These are phyloP conservation scores for Leptinotarsa peninsularis DNA, from an alignment of 2,888 invertebrate species.

Conservation along the genomic window DNA sequence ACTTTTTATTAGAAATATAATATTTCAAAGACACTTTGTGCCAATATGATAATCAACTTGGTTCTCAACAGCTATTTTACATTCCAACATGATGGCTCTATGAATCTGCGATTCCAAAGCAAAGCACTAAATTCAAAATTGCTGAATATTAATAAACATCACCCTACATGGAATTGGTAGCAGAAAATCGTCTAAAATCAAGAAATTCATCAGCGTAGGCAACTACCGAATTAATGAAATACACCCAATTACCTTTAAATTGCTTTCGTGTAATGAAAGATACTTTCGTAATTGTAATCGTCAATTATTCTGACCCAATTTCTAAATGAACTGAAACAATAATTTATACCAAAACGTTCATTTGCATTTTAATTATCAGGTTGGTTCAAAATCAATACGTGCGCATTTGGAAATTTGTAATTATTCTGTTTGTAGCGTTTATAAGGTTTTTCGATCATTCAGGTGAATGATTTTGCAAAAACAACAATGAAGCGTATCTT, in stretches of 20 bases:
- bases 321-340: slow-evolving; percentile 35
- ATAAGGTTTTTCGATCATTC: neutral
- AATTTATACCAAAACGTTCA: slow-evolving; percentile 35
- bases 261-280: slow-evolving; percentile 34
- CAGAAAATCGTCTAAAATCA: neutral
- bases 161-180: neutral
- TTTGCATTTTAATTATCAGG: slow-evolving; percentile 40
- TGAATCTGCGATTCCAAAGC: too few species aligned
- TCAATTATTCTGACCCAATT: slow-evolving; percentile 38
- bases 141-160: neutral
- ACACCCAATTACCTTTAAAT: slow-evolving; percentile 33
- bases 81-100: too few species aligned
- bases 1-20: too few species aligned
- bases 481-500: neutral
- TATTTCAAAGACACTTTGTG: too few species aligned
- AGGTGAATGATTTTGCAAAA: neutral
- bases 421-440: slow-evolving; percentile 9
- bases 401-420: slow-evolving; percentile 30
- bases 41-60: too few species aligned
- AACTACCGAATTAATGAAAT: slow-evolving; percentile 27
- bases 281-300: slow-evolving; percentile 36
- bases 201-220: neutral
- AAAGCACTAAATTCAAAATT: too few species aligned
- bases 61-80: too few species aligned
- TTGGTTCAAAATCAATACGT: slow-evolving; percentile 33